Evolutionary conservation across 2,888 invertebrate species (phyloP).

Genomic region (Lasius platythorax): DNA sequence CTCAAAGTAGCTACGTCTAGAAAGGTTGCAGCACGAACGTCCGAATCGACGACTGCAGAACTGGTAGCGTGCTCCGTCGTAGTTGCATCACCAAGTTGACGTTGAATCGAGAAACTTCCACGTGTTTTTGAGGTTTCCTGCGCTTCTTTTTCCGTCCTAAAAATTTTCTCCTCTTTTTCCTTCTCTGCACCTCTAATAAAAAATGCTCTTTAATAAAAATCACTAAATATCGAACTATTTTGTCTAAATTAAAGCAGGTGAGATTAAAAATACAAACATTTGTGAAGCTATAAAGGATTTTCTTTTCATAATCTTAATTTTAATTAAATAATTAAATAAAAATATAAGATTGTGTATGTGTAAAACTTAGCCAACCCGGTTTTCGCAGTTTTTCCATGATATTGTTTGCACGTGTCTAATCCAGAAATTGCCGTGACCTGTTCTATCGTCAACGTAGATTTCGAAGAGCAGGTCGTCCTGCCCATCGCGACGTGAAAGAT

Average conservation of each 20-base stretch:
- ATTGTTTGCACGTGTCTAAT: conserved; percentile 80
- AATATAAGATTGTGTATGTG: neutral
- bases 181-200: conserved; percentile 58
- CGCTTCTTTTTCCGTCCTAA: conserved; percentile 70
- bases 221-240: neutral
- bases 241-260: neutral
- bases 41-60: conserved; percentile 78
- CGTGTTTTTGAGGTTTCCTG: conserved; percentile 65
- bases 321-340: neutral
- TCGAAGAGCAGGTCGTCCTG: conserved; percentile 85
- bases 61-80: conserved; percentile 61
- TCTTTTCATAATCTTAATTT: neutral
- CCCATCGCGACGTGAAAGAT: conserved; percentile 90
- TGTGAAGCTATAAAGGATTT: neutral
- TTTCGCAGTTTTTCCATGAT: conserved; percentile 70
- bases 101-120: conserved; percentile 52
- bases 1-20: conserved; percentile 98
- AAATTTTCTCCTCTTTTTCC: conserved; percentile 68
- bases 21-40: conserved; percentile 96
- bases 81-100: conserved; percentile 68
- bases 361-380: conserved; percentile 64
- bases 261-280: neutral
- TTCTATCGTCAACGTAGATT: conserved; percentile 86
- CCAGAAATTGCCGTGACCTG: conserved; percentile 86
- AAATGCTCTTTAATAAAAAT: neutral